Evolutionary conservation across 2,113 vertebrate genomes (phyloP).

Genomic region (Trochalopteron elliotii): DNA sequence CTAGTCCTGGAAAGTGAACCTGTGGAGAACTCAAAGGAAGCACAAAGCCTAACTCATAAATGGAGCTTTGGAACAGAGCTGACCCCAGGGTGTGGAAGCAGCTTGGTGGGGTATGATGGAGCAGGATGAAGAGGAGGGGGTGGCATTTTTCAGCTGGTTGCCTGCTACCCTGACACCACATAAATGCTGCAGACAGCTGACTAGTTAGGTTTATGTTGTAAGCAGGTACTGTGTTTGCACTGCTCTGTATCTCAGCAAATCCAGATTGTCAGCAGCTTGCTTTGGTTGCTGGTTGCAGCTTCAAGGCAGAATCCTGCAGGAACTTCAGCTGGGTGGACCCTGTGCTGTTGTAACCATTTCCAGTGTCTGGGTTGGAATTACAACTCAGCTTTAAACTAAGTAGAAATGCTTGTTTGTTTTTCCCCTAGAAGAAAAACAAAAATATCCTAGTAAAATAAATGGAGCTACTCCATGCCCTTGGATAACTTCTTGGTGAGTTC

Average conservation of each 20-base stretch:
- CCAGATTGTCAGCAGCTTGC: not conserved
- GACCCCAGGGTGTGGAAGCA: not conserved
- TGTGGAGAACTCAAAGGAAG: not conserved
- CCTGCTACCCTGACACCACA: not conserved
- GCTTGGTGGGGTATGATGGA: not conserved
- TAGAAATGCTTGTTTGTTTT: not conserved
- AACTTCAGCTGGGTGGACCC: not conserved
- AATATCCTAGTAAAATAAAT: not conserved
- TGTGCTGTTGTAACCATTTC: not conserved
- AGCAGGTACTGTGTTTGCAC: not conserved
- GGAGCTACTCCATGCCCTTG: not conserved
- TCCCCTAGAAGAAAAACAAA: not conserved
- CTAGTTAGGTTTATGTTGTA: not conserved
- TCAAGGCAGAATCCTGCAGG: not conserved
- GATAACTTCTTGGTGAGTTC: not conserved
- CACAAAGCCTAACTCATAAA: not conserved
- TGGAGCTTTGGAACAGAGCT: not conserved
- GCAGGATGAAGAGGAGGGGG: not conserved
- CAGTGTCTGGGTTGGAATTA: not conserved
- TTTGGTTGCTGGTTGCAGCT: not conserved
- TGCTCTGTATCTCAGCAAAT: not conserved
- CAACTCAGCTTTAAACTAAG: not conserved
- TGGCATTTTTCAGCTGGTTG: not conserved
- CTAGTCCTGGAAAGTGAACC: not conserved
- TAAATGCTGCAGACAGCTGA: not conserved